Evolutionary conservation across 2,797 vertebrate genomes (phyloP).

Genomic region (Enteromius unitaeniatus): DNA sequence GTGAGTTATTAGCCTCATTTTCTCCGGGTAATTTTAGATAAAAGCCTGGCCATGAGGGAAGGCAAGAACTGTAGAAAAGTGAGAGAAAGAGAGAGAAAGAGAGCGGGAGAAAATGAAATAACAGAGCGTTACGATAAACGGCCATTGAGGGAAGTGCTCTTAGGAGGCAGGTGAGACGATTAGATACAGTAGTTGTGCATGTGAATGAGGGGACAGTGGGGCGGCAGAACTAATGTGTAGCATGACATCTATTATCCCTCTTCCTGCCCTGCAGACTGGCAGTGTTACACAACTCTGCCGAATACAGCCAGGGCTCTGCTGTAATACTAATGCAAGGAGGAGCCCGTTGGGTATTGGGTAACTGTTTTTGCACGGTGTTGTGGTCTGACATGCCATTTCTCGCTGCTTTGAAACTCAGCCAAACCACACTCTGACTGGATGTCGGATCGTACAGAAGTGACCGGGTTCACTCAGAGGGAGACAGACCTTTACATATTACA

Average conservation of each 20-base stretch:
- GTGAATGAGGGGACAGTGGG: slow-evolving; percentile 40
- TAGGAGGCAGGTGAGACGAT: slow-evolving; percentile 56
- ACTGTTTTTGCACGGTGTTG: slow-evolving; percentile 32
- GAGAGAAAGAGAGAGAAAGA: slow-evolving; percentile 43
- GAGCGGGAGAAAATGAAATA: slow-evolving; percentile 53
- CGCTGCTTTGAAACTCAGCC: slow-evolving; percentile 37
- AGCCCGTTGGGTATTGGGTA: slow-evolving; percentile 26
- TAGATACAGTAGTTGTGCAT: slow-evolving; percentile 54
- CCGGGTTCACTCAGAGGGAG: slow-evolving; percentile 23
- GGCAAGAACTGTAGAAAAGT: slow-evolving; percentile 48
- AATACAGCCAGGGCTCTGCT: not conserved
- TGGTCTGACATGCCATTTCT: slow-evolving; percentile 41
- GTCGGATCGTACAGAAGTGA: slow-evolving; percentile 23
- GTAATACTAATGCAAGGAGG: slow-evolving; percentile 29
- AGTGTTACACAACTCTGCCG: slow-evolving; percentile 2
- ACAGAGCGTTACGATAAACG: slow-evolving; percentile 52
- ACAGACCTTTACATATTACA: slow-evolving; percentile 44
- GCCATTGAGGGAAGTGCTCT: slow-evolving; percentile 60
- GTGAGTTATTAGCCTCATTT: slow-evolving; percentile 76
- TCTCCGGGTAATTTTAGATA: slow-evolving; percentile 70
- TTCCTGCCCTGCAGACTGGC: slow-evolving; percentile 22
- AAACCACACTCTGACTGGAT: slow-evolving; percentile 44
- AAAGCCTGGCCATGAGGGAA: slow-evolving; percentile 49
- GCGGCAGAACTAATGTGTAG: slow-evolving; percentile 40
- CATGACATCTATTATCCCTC: slow-evolving; percentile 55